Conservation (phyloP, 2,888 invertebrate species). For the Dasypolia templi region DNA sequence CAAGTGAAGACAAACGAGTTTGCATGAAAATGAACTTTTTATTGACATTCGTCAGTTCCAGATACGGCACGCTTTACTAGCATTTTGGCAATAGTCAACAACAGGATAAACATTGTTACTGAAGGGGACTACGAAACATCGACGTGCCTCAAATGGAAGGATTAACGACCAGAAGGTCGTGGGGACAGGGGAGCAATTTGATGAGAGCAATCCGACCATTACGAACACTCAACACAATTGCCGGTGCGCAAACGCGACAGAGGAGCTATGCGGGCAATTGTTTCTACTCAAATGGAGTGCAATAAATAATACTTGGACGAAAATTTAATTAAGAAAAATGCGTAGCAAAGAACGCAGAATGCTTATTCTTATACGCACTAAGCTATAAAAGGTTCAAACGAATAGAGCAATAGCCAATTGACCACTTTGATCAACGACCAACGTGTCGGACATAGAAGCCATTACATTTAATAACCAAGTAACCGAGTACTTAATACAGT, state of each 20-base stretch:
- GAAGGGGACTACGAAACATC: slow-evolving; percentile 22
- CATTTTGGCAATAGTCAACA: slow-evolving; percentile 30
- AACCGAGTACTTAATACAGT: slow-evolving; percentile 21
- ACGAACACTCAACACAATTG: slow-evolving; percentile 40
- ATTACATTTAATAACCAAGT: slow-evolving; percentile 36
- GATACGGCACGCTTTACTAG: slow-evolving; percentile 1
- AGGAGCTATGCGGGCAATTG: not conserved
- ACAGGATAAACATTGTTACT: slow-evolving; percentile 38
- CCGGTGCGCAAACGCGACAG: slow-evolving; percentile 18
- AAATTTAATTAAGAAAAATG: slow-evolving; percentile 16
- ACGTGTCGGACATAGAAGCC: slow-evolving; percentile 15
- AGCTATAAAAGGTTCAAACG: not conserved
- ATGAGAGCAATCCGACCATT: slow-evolving; percentile 38
- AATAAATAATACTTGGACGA: slow-evolving; percentile 20
- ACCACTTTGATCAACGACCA: slow-evolving; percentile 8
- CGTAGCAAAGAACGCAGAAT: not conserved
- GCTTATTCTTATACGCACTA: not conserved
- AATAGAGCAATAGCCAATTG: slow-evolving; percentile 19
- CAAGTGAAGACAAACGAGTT: not conserved
- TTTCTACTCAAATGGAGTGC: slow-evolving; percentile 16
- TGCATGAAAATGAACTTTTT: not conserved
- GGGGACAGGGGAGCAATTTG: slow-evolving; percentile 37
- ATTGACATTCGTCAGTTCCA: not conserved
- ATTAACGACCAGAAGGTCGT: slow-evolving; percentile 43
- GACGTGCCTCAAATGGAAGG: slow-evolving; percentile 25